phyloP scores from a whole-genome alignment of 1,140 invertebrate genomes.

The Helicoverpa armigera region DNA sequence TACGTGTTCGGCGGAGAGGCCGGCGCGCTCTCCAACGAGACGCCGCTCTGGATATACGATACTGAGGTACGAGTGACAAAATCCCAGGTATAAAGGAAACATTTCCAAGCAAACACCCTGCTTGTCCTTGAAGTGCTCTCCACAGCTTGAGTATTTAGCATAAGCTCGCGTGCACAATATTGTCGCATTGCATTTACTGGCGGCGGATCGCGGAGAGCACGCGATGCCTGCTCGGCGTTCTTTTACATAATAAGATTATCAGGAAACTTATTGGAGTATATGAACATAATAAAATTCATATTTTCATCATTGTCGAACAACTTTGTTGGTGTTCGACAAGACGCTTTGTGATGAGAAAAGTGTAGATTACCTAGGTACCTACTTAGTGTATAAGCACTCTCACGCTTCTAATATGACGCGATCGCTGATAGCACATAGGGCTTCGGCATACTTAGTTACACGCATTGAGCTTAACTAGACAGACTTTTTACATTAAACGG shows the following conservation, averaged over 20 bases:
- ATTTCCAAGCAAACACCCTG: neutral
- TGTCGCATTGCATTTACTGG: neutral
- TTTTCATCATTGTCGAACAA: too few species aligned
- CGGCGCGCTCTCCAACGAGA: slow-evolving; percentile 93
- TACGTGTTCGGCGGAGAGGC: slow-evolving; percentile 97
- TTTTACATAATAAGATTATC: neutral
- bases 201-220: neutral
- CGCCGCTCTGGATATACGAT: slow-evolving; percentile 95
- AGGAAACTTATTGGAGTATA: too few species aligned
- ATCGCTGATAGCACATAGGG: neutral
- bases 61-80: slow-evolving; percentile 88
- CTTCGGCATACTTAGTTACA: neutral
- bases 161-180: slow-evolving; percentile 8
- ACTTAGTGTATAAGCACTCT: too few species aligned
- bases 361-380: too few species aligned
- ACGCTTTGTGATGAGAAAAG: too few species aligned
- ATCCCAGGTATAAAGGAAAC: too few species aligned
- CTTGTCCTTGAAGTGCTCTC: neutral
- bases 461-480: neutral
- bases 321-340: too few species aligned
- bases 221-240: neutral
- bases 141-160: neutral
- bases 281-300: too few species aligned
- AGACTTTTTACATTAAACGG: neutral
- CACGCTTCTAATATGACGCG: too few species aligned